Evolutionary conservation across 2,888 invertebrate genomes (phyloP).

Genomic region (Leptopterna dolabrata): DNA sequence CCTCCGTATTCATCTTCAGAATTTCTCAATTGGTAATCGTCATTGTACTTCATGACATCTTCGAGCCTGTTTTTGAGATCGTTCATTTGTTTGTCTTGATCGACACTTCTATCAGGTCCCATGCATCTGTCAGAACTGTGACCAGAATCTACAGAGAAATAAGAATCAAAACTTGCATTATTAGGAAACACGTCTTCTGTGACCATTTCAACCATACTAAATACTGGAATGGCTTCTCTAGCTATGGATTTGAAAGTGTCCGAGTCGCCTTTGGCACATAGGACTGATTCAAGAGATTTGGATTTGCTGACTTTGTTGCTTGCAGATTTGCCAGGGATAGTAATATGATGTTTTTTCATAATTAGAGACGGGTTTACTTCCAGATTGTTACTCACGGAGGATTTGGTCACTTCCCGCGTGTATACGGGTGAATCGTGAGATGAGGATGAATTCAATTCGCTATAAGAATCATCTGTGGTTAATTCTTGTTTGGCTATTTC

Average conservation of each 20-base stretch:
- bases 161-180: slow-evolving; percentile 54
- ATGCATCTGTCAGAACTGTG: slow-evolving; percentile 61
- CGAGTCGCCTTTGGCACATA: slow-evolving; percentile 47
- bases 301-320: slow-evolving; percentile 50
- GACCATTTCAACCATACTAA: slow-evolving; percentile 55
- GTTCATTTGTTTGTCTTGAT: slow-evolving; percentile 61
- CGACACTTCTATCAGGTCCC: background rate
- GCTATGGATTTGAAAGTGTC: slow-evolving; percentile 46
- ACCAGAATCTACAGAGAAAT: slow-evolving; percentile 60
- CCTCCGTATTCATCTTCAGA: slow-evolving; percentile 68
- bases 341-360: slow-evolving; percentile 12
- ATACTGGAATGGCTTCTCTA: slow-evolving; percentile 48
- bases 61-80: slow-evolving; percentile 62
- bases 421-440: slow-evolving; percentile 41
- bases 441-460: slow-evolving; percentile 35
- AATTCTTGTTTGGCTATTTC: slow-evolving; percentile 40
- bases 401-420: slow-evolving; percentile 14
- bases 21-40: slow-evolving; percentile 63
- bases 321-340: background rate
- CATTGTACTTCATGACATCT: slow-evolving; percentile 61
- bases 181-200: slow-evolving; percentile 55
- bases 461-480: slow-evolving; percentile 45
- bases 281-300: slow-evolving; percentile 56
- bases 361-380: slow-evolving; percentile 42
- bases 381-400: slow-evolving; percentile 10